Evolutionary conservation across 2,113 vertebrate species (phyloP).

Genomic region (Pseudorhombus dupliciocellatus): DNA sequence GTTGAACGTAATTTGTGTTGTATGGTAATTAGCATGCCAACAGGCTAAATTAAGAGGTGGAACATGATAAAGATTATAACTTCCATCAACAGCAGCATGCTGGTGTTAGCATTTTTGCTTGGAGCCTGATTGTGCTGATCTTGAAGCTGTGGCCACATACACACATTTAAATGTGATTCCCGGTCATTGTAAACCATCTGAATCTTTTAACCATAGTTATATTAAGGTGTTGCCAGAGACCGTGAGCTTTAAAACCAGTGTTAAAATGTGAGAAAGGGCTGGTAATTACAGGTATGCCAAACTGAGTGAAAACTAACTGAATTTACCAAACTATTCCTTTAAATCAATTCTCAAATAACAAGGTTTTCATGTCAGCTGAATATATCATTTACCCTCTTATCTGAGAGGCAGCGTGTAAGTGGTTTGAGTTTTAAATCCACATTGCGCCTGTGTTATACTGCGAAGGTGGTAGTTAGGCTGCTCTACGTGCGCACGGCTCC

Average conservation of each 20-base stretch:
- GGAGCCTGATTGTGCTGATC: not conserved
- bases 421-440: slow-evolving; percentile 10
- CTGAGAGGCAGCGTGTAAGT: not conserved
- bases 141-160: too few relatives aligned
- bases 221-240: not conserved
- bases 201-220: too few relatives aligned
- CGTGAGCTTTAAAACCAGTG: too few relatives aligned
- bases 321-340: not conserved
- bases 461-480: not conserved
- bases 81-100: too few relatives aligned
- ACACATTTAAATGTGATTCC: not conserved
- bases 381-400: slow-evolving; percentile 15
- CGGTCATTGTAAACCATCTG: not conserved
- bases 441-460: not conserved
- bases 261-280: not conserved
- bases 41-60: not conserved
- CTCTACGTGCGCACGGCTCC: not conserved
- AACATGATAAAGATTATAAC: not conserved
- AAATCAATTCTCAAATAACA: not conserved
- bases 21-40: not conserved
- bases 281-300: too few relatives aligned
- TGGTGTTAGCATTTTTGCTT: not conserved
- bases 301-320: not conserved
- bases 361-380: too few relatives aligned
- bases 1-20: too few relatives aligned